Evolutionary conservation across 2,113 vertebrate species (phyloP).

Genomic region (Brachirus orientalis): DNA sequence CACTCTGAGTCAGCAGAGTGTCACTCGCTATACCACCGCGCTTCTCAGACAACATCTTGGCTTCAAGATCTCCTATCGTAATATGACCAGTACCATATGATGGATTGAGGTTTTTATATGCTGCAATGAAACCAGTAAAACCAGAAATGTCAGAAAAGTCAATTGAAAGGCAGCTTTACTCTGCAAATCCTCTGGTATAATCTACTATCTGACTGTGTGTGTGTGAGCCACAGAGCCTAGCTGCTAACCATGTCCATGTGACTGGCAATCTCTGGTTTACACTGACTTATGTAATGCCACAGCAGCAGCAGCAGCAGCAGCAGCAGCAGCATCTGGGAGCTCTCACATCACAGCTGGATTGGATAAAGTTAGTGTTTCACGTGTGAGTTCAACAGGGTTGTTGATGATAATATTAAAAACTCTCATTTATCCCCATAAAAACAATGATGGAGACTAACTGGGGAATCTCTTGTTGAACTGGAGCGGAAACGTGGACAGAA

Average conservation of each 20-base stretch:
- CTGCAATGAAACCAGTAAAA: slow-evolving; percentile 12
- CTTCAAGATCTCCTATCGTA: slow-evolving; percentile 18
- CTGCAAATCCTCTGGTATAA: slow-evolving; percentile 60
- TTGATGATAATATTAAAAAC: neutral
- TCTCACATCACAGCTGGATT: slow-evolving; percentile 51
- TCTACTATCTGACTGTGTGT: slow-evolving; percentile 57
- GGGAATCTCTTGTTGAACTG: neutral
- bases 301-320: slow-evolving; percentile 52
- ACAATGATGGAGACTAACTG: neutral
- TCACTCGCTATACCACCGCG: slow-evolving; percentile 1
- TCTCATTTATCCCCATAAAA: neutral
- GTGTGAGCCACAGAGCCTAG: slow-evolving; percentile 34
- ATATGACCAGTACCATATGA: slow-evolving; percentile 1
- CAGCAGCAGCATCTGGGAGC: slow-evolving; percentile 64
- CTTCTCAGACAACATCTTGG: slow-evolving; percentile 9
- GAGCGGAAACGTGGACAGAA: neutral
- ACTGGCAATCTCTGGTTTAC: slow-evolving; percentile 59
- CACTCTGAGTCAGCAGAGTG: slow-evolving; percentile 39
- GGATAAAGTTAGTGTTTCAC: slow-evolving; percentile 17
- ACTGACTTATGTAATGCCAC: slow-evolving; percentile 59
- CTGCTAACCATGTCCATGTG: slow-evolving; percentile 45
- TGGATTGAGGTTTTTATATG: neutral
- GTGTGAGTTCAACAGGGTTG: slow-evolving; percentile 3
- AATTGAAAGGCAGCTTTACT: slow-evolving; percentile 43
- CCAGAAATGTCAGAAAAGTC: slow-evolving; percentile 23